Conservation (phyloP, 2,888 invertebrate genomes). For the Volucella zonaria region DNA sequence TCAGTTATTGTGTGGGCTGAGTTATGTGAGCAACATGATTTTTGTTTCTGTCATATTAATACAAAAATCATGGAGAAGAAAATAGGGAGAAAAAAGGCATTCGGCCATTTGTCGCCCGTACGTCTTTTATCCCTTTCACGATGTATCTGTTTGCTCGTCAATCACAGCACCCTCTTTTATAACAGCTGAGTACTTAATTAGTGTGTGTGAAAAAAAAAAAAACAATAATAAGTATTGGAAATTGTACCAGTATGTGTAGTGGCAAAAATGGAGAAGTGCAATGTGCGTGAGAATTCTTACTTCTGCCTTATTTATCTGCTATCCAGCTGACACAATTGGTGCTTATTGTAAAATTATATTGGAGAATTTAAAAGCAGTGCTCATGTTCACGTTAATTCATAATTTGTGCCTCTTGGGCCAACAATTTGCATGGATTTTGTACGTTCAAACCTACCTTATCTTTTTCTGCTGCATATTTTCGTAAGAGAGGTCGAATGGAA, state of each 20-base stretch:
- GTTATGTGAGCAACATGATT: slow-evolving; percentile 9
- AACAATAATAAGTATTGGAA: too few species aligned
- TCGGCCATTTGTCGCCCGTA: slow-evolving; percentile 45
- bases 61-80: slow-evolving; percentile 4
- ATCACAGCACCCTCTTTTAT: slow-evolving; percentile 64
- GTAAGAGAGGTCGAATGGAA: neutral
- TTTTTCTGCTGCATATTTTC: slow-evolving; percentile 3
- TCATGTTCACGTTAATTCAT: too few species aligned
- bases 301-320: slow-evolving; percentile 19
- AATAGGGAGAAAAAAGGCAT: slow-evolving; percentile 15
- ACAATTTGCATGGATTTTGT: too few species aligned
- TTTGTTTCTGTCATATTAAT: slow-evolving; percentile 14
- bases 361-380: too few species aligned
- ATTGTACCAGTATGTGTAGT: neutral
- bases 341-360: neutral
- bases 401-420: too few species aligned
- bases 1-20: slow-evolving; percentile 42
- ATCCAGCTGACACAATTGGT: slow-evolving; percentile 31
- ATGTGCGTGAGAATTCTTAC: neutral
- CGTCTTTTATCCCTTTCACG: slow-evolving; percentile 63
- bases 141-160: slow-evolving; percentile 57
- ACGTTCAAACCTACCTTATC: neutral
- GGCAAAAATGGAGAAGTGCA: neutral
- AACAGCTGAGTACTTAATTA: slow-evolving; percentile 71
- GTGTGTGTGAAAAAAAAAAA: slow-evolving; percentile 61